Conservation (phyloP, 2,113 vertebrate genomes). For the Ophthalmolycus amberensis region DNA sequence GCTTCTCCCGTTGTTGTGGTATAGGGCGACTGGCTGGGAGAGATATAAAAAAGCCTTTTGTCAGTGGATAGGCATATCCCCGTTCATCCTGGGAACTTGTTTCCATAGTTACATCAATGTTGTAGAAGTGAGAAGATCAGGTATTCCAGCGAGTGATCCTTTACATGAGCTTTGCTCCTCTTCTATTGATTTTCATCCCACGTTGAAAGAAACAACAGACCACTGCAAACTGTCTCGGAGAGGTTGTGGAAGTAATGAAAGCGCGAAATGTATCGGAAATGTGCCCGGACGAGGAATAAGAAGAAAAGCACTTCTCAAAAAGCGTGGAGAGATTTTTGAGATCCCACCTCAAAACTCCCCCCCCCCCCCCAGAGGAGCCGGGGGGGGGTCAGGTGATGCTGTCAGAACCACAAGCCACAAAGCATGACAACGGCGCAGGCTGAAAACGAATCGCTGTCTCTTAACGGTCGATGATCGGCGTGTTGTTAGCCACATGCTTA, state of each 20-base stretch:
- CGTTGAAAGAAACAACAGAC: slow-evolving; percentile 41
- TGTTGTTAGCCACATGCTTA: slow-evolving; percentile 76
- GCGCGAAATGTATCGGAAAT: slow-evolving; percentile 63
- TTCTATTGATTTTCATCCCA: slow-evolving; percentile 80
- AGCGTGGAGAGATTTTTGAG: slow-evolving; percentile 48
- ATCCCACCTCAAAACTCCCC: slow-evolving; percentile 25
- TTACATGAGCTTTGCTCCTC: slow-evolving; percentile 74
- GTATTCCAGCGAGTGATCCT: slow-evolving; percentile 82
- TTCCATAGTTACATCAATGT: slow-evolving; percentile 86
- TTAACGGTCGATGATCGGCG: slow-evolving; percentile 62
- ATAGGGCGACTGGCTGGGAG: slow-evolving; percentile 68
- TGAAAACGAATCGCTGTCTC: slow-evolving; percentile 69
- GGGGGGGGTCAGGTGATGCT: slow-evolving; percentile 32
- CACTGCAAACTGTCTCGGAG: slow-evolving; percentile 55
- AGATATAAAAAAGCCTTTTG: slow-evolving; percentile 76
- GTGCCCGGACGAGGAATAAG: slow-evolving; percentile 40
- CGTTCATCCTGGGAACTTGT: slow-evolving; percentile 77
- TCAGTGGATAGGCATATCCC: slow-evolving; percentile 73
- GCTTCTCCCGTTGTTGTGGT: slow-evolving; percentile 57
- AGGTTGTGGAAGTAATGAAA: slow-evolving; percentile 76
- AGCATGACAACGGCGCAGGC: slow-evolving; percentile 51
- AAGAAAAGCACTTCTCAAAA: slow-evolving; percentile 47
- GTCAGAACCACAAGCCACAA: slow-evolving; percentile 53
- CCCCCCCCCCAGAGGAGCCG: too few relatives aligned
- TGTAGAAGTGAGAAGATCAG: slow-evolving; percentile 81